Evolutionary conservation across 1,140 invertebrate species (phyloP), one percentile per base, ranked within the genome.

Genomic region (Atta colombica): DNA sequence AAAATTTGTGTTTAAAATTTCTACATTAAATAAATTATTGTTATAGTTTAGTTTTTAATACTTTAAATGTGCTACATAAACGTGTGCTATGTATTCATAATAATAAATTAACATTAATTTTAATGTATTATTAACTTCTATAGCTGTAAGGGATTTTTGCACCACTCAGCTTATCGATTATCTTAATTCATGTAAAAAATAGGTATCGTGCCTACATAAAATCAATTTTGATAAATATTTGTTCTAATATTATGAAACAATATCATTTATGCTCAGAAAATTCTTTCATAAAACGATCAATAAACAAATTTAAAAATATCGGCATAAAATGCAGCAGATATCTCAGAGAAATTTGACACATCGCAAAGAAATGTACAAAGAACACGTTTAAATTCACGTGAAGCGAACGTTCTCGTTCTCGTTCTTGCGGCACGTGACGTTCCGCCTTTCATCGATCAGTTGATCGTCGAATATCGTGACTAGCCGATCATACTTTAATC

Each of bases 391-490:
- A 74, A 2, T 82, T 55, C 58, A 86, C 55, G 55, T 63, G 61
- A 31, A 85, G 21, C 74, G 55, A 68, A 51, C 14, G 75, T 87
- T 74, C 80, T 31, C 14, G 75, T 87, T 74, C 80, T 31, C 69
- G 39, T 82, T 86, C 53, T 18, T 68, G 51, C 35, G 3, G 75
- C 53, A 69, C 85, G 89, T 81, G 86, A 84, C 78, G 86, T 90
- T 88, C 75, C 86, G 55, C 51, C 80, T 72, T 88, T 75, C 88
- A 90, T 90, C 89, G 90, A 90, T 88, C 88, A 78, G 89, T 88
- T 88, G 86, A 91, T 91, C 87, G 87, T 71, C 49, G 81, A 78
- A 88, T 91, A 91, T 91, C 90, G 90, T 91, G 90, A 91, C 90
- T 81, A 35, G 65, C 80, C 90, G 90, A 91, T 91, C 88, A 80